These are phyloP conservation scores for Remorina albescens DNA, from an alignment of 2,797 vertebrate species.

Conservation along the genomic window DNA sequence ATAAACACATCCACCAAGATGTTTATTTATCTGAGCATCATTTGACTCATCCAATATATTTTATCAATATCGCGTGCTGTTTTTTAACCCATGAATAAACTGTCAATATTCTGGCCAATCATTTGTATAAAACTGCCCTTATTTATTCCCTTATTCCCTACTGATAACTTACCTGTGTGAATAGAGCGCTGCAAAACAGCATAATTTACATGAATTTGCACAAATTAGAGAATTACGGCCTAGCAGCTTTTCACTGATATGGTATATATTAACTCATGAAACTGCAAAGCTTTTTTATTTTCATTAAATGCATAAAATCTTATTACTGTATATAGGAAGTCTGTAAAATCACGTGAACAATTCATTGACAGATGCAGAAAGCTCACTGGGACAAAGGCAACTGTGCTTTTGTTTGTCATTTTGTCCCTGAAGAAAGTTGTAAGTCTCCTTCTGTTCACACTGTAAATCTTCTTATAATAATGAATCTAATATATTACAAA, in stretches of 20 bases:
- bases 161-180: slow-evolving; percentile 18
- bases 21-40: background rate
- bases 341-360: slow-evolving; percentile 34
- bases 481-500: slow-evolving; percentile 14
- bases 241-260: slow-evolving; percentile 18
- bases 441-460: slow-evolving; percentile 7
- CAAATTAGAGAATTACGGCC: slow-evolving; percentile 13
- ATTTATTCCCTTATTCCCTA: slow-evolving; percentile 2
- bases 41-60: background rate
- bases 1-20: background rate
- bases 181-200: slow-evolving; percentile 7
- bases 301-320: slow-evolving; percentile 28
- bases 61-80: no score
- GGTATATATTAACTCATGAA: slow-evolving; percentile 15
- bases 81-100: background rate
- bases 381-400: slow-evolving; percentile 25
- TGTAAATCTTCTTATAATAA: slow-evolving; percentile 37
- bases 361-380: slow-evolving; percentile 9
- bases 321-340: slow-evolving; percentile 31
- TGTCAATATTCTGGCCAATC: slow-evolving; percentile 12
- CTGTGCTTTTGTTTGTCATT: slow-evolving; percentile 6
- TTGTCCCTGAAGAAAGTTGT: slow-evolving; percentile 17
- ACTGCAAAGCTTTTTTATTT: slow-evolving; percentile 35
- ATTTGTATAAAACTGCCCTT: slow-evolving; percentile 15
- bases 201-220: slow-evolving; percentile 11